phyloP scores from a whole-genome alignment of 2,888 invertebrate genomes.

The Eulithis testata region DNA sequence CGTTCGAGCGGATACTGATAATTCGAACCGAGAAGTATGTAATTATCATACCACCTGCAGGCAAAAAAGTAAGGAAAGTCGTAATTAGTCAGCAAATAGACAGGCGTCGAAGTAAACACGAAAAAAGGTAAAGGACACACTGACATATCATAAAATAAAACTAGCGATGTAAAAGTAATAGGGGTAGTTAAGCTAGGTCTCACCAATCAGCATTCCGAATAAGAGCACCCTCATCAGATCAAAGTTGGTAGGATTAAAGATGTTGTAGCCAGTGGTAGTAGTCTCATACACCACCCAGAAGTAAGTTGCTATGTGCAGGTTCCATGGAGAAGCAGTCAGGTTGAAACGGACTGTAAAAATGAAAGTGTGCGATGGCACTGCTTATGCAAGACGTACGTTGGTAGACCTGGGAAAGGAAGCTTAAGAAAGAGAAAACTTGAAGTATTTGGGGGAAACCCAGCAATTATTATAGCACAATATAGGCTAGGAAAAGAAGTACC shows the following conservation, averaged over 20 bases:
- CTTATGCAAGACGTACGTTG: neutral
- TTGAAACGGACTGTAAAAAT: constrained; percentile 62
- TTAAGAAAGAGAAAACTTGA: too few relatives aligned
- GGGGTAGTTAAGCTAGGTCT: constrained; percentile 19
- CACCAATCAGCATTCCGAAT: constrained; percentile 62
- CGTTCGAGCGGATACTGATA: constrained; percentile 71
- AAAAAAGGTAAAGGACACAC: too few relatives aligned
- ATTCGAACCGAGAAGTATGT: constrained; percentile 72
- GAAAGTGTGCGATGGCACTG: neutral
- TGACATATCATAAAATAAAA: too few relatives aligned
- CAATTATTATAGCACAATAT: neutral
- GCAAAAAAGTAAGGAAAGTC: neutral
- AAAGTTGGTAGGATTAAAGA: constrained; percentile 63
- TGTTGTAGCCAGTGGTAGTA: constrained; percentile 67
- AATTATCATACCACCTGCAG: constrained; percentile 61
- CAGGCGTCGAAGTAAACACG: too few relatives aligned
- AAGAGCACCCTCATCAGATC: constrained; percentile 59
- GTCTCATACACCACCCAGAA: constrained; percentile 73
- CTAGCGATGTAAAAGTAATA: too few relatives aligned
- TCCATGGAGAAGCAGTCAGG: constrained; percentile 61
- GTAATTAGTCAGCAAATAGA: neutral
- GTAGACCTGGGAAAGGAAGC: too few relatives aligned
- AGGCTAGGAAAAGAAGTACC: constrained; percentile 35
- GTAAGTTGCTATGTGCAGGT: constrained; percentile 63
- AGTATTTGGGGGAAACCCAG: too few relatives aligned